Evolutionary conservation across 2,888 invertebrate species (phyloP).

Genomic region (Exephanes ischioxanthus): DNA sequence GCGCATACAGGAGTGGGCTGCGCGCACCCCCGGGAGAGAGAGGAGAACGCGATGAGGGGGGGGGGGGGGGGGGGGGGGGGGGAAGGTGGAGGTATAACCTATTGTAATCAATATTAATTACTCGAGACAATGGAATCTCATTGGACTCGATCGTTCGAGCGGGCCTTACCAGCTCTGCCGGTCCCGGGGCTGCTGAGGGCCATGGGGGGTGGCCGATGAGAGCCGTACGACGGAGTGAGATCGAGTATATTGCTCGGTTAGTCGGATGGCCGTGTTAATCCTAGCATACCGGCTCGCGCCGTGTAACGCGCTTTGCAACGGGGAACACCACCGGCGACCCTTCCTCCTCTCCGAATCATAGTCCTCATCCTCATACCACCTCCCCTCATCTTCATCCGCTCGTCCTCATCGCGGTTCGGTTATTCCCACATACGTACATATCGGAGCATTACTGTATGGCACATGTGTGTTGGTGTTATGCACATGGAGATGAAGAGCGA

Average conservation of each 20-base stretch:
- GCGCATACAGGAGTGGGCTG: constrained; percentile 61
- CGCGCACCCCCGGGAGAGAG: constrained; percentile 27
- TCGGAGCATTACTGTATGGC: neutral
- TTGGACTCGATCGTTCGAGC: constrained; percentile 84
- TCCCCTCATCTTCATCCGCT: constrained; percentile 40
- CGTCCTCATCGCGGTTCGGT: constrained; percentile 22
- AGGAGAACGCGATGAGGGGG: constrained; percentile 36
- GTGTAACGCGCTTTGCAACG: constrained; percentile 49
- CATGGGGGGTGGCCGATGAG: constrained; percentile 43
- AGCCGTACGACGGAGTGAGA: constrained; percentile 54
- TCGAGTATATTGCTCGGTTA: constrained; percentile 51
- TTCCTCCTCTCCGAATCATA: constrained; percentile 48
- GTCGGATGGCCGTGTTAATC: constrained; percentile 58
- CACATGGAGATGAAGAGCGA: constrained; percentile 46
- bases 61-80: constrained; percentile 26
- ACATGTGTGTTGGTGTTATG: neutral
- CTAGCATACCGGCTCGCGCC: constrained; percentile 38
- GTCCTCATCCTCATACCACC: constrained; percentile 42
- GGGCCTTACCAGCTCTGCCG: constrained; percentile 72
- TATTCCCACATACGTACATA: constrained; percentile 48
- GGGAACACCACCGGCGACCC: constrained; percentile 28
- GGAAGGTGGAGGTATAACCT: constrained; percentile 81
- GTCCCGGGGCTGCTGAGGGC: constrained; percentile 49
- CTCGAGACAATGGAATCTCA: constrained; percentile 85
- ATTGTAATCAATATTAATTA: constrained; percentile 85